Percentiles rank a stretch among this genome's conserved stretches.
Conservation (phyloP, 1,140 invertebrate genomes). For the Heliothis virescens region DNA sequence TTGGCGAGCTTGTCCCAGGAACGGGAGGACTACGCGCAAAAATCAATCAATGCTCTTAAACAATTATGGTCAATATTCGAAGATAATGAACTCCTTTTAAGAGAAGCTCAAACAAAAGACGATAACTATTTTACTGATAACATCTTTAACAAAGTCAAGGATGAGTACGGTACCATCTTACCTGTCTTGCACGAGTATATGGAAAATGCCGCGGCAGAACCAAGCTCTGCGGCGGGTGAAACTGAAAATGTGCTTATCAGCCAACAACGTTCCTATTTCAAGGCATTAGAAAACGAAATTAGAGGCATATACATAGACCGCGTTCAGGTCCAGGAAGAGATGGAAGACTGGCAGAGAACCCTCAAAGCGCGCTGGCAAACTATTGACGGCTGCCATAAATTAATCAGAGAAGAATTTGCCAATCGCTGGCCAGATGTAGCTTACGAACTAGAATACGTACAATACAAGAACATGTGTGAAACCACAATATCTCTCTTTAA, state of each 20-base stretch:
- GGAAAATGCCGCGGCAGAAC: not conserved
- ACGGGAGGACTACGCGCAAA: not conserved
- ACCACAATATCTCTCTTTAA: conserved; percentile 1
- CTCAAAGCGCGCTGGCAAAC: not conserved
- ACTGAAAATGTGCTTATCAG: not conserved
- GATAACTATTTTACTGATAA: not conserved
- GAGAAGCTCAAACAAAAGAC: not conserved
- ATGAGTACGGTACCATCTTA: not conserved
- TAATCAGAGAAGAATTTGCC: not conserved
- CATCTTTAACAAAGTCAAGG: not conserved
- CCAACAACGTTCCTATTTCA: not conserved
- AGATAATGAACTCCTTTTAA: not conserved
- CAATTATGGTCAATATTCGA: not conserved
- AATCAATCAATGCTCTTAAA: not conserved
- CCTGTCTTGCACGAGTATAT: not conserved
- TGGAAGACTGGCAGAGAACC: not conserved
- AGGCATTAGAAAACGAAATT: not conserved
- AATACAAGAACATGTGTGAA: conserved; percentile 9
- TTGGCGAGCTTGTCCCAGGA: not conserved
- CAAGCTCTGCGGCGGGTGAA: not conserved
- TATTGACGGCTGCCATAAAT: not conserved
- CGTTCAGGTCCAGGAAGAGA: not conserved
- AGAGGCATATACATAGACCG: not conserved
- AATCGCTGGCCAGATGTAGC: not conserved
- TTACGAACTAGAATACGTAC: not conserved